Conservation (phyloP, 2,888 invertebrate species). For the Conistra vaccinii region DNA sequence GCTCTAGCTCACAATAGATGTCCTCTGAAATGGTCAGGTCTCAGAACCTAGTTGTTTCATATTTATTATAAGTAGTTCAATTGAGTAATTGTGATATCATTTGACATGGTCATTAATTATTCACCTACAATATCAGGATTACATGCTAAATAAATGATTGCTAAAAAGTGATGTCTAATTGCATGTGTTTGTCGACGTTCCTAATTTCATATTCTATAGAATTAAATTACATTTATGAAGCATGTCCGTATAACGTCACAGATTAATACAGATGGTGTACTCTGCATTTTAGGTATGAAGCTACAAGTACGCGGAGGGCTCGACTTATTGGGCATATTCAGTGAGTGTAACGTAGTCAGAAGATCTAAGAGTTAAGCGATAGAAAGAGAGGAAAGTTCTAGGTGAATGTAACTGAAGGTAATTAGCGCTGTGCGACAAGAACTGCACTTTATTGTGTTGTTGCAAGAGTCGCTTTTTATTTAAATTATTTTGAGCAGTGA, state of each 20-base stretch:
- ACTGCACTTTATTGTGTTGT: too few relatives aligned
- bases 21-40: constrained; percentile 18
- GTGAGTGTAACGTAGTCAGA: too few relatives aligned
- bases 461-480: too few relatives aligned
- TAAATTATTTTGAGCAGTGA: too few relatives aligned
- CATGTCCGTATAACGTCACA: background rate
- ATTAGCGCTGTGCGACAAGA: too few relatives aligned
- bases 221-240: background rate
- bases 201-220: background rate
- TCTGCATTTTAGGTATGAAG: too few relatives aligned
- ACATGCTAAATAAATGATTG: background rate
- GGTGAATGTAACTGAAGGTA: too few relatives aligned
- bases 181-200: background rate
- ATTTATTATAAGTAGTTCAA: background rate
- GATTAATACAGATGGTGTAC: too few relatives aligned
- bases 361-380: too few relatives aligned
- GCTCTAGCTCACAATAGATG: constrained; percentile 6
- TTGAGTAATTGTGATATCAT: background rate
- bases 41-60: background rate
- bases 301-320: too few relatives aligned
- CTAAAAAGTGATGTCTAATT: background rate
- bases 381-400: too few relatives aligned
- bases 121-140: background rate
- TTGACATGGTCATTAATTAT: background rate
- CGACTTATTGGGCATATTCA: too few relatives aligned